These are phyloP conservation scores for Vombatus ursinus DNA, from an alignment of 2,113 vertebrate genomes.

Conservation along the genomic window DNA sequence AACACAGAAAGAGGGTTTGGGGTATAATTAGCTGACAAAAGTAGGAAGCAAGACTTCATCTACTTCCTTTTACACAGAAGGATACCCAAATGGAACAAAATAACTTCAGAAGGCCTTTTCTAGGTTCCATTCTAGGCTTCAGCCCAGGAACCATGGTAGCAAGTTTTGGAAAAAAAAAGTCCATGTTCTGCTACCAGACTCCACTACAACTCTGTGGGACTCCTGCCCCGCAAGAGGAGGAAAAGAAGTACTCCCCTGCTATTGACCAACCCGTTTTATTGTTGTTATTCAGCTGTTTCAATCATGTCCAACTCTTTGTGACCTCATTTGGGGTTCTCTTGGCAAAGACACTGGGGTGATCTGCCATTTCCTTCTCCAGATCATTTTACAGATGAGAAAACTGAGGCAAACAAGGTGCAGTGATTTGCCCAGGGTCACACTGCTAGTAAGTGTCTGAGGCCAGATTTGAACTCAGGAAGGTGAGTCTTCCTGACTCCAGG, in stretches of 20 bases:
- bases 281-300: too few relatives aligned
- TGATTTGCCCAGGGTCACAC: neutral
- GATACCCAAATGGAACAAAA: conserved; percentile 7
- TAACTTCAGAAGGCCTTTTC: neutral
- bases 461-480: neutral
- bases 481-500: neutral
- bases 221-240: neutral
- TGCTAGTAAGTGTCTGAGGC: neutral
- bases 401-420: neutral
- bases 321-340: neutral
- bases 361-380: neutral
- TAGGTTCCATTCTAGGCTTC: neutral
- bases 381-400: neutral
- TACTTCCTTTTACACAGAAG: conserved; percentile 22
- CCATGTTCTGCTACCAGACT: neutral
- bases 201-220: neutral
- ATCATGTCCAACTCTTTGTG: too few relatives aligned
- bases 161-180: neutral
- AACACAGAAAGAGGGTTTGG: neutral
- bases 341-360: neutral
- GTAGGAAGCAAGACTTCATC: neutral
- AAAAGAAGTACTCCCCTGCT: neutral
- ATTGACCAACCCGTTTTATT: too few relatives aligned
- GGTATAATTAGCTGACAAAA: conserved; percentile 17
- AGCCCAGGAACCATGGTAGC: neutral